A percentile compares a stretch with the other conserved stretches of the same genome.
phyloP scores from a whole-genome alignment of 1,140 invertebrate species.

The Chironomus striatipennis region DNA sequence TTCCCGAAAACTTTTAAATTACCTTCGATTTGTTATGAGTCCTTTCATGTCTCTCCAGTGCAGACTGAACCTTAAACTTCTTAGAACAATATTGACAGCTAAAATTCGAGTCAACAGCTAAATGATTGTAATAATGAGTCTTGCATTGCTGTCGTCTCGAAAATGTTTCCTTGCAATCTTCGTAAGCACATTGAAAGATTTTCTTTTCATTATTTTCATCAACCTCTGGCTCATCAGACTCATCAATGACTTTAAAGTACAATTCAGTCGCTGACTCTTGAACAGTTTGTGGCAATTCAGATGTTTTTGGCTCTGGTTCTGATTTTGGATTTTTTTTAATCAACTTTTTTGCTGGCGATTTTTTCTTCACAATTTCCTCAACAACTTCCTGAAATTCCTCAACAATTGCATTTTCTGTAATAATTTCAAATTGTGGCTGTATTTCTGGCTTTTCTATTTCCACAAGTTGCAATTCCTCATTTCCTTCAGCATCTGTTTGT shows the following conservation, averaged over 20 bases:
- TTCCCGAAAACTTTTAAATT: no score
- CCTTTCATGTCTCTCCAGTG: background rate
- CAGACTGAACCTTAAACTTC: background rate
- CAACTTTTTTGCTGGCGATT: background rate
- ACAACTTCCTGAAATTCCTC: background rate
- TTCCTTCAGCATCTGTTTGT: background rate
- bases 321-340: background rate
- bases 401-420: background rate
- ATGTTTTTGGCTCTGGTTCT: background rate
- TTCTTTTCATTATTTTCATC: conserved; percentile 17
- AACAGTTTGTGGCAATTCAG: background rate
- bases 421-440: background rate
- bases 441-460: background rate
- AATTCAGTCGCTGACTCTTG: background rate
- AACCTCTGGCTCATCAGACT: background rate
- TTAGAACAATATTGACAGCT: background rate
- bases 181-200: conserved; percentile 16
- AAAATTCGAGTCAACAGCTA: background rate
- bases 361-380: background rate
- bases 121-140: background rate
- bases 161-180: background rate
- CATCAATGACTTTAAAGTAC: background rate
- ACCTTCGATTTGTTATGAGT: background rate
- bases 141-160: conserved; percentile 1
- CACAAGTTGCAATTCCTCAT: background rate